Percentiles rank a stretch among this genome's conserved stretches.
Evolutionary conservation across 2,888 invertebrate genomes (phyloP).

Genomic region (Lumbricus terrestris): DNA sequence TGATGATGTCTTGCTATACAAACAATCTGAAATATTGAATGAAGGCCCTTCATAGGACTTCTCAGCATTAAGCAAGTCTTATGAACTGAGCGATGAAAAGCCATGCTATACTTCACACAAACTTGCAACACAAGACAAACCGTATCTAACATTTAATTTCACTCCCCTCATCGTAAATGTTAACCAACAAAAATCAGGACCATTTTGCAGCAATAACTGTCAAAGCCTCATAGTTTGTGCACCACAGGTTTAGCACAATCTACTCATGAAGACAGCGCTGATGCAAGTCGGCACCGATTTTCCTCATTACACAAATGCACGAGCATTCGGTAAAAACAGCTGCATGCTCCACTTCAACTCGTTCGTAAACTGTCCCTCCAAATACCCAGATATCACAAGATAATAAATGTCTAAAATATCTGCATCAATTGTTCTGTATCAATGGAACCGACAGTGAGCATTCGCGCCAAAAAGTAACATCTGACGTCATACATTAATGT

Average conservation of each 20-base stretch:
- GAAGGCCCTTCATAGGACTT: neutral
- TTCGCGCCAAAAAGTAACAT: neutral
- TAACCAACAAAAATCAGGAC: neutral
- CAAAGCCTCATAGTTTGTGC: slow-evolving; percentile 4
- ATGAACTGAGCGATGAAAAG: neutral
- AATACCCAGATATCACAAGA: neutral
- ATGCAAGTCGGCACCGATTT: neutral
- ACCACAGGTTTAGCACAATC: slow-evolving; percentile 5
- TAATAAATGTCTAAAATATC: neutral
- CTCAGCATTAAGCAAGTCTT: neutral
- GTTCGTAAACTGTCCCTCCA: neutral
- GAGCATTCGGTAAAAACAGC: neutral
- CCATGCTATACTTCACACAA: neutral
- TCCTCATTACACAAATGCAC: neutral
- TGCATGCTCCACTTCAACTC: neutral
- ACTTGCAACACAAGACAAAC: neutral
- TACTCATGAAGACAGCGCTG: neutral
- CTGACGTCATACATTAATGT: neutral
- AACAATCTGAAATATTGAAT: no score
- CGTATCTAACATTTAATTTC: neutral
- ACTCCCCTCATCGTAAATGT: neutral
- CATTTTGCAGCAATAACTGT: neutral
- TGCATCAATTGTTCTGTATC: neutral
- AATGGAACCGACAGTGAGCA: neutral
- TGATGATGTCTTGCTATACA: no score